Base-by-base conservation (phyloP, 2,113 vertebrate species). In the Camelus bactrianus region DNA sequence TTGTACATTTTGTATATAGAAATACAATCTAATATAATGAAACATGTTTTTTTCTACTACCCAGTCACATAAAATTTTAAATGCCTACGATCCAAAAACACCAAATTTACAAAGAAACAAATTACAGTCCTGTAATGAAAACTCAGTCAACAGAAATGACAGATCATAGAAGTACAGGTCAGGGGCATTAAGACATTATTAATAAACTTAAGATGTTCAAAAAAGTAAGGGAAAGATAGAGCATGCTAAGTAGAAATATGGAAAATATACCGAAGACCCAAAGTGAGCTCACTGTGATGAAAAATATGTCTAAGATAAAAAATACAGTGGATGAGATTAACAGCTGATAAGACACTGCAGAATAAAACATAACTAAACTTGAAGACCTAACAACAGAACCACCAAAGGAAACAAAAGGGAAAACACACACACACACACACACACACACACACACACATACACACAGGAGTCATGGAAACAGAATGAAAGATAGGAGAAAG, bases 21-120 rank as follows among this genome's bases (percentile, higher is more conserved):
- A 42, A 81, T 62, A 54, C 12, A 46, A 87, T 30, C 19, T 70
- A 76, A 58, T 17, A 24, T 20, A 89, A 67, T 13, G 11, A n/a
- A n/a, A 76, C 12, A 62, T 46, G 5, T 60, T 73, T 32, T 50
- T 26, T 64, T 72, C 26, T 81, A 52, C n/a, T 83, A 54, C 38
- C 16, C 75, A 85, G 35, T 26, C 92, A 92, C 75, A n/a, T 83
- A 90, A 90, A 94, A 82, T 92, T 89, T 42, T 83, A 50, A 82
- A 73, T 75, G 52, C 64, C 79, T 83, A 28, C 84, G 38, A 72
- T 20, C 86, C 8, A 67, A 73, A 85, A 81, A 65, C 62, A 24
- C 17, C 50, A 72, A 13, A 4, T 83, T 7, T 69, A 75, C 32
- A 92, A 64, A 92, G 64, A 83, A 64, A 6, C 32, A 58, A 96